Evolutionary conservation across 2,888 invertebrate species (phyloP), one percentile per base, ranked within the genome.

Genomic region (Hypomecis punctinalis): DNA sequence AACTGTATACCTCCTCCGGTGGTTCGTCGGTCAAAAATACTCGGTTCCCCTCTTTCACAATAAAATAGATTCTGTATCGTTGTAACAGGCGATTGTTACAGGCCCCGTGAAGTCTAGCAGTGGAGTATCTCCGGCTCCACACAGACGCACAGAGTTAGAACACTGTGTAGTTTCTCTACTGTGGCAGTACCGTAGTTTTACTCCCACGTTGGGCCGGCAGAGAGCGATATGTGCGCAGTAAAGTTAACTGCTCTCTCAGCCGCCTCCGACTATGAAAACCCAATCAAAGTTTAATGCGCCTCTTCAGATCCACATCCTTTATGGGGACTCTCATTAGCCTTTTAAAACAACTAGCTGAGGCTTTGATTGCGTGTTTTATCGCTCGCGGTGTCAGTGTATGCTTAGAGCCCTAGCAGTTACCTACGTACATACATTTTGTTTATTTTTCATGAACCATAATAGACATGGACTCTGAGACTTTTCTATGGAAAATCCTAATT

Each of bases 241-340:
- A 89, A 86, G 78, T 88, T 88, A 85, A 89, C 83, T 82, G 78
- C 77, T 75, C 81, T 79, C 80, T 83, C 81, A 82, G 78, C 69
- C 78, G 79, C 80, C 72, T 77, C 74, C 75, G 80, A 81, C 85
- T 86, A 88, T 88, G 88, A 89, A 86, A 87, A 86, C 80, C 81
- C 84, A 88, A 89, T 90, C 87, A 89, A 89, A 89, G 77, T 87
- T 87, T 89, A 87, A 88, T 83, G 82, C 68, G 70, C 73, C 79
- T 79, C 76, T 78, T 83, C 79, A 82, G 78, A 75, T 78, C 73
- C 68, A 66, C 70, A 76, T 77, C 76, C 75, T 80, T 77, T 78
- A 79, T 79, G 78, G 74, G 73, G 76, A 78, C 70, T 65, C 71
- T 72, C 69, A 73, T 73, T 71, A 73, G 73, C 71, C 64, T 69